Conservation (phyloP, 2,113 vertebrate genomes). For the Oreotrochilus melanogaster region DNA sequence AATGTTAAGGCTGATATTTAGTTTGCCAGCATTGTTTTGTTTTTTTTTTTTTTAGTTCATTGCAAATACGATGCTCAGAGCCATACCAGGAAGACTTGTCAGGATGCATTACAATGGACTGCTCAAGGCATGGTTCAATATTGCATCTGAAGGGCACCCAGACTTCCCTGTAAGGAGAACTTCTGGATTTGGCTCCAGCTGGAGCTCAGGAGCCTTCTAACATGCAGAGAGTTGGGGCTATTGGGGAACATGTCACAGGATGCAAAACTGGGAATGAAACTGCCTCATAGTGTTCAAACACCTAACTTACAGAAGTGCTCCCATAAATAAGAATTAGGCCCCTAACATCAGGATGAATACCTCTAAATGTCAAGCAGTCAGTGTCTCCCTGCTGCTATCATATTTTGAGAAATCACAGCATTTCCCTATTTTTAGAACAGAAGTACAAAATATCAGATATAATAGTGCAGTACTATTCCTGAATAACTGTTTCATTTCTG, state of each 20-base stretch:
- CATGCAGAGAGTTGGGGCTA: neutral
- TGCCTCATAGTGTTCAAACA: neutral
- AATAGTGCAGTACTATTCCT: neutral
- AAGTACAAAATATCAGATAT: neutral
- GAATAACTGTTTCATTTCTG: neutral
- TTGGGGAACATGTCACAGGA: neutral
- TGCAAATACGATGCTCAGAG: neutral
- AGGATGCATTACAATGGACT: neutral
- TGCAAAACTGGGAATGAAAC: neutral
- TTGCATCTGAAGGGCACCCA: neutral
- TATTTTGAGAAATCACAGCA: slow-evolving; percentile 2
- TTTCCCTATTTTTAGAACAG: slow-evolving; percentile 40
- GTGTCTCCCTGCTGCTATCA: neutral
- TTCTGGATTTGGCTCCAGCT: neutral
- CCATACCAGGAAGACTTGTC: neutral
- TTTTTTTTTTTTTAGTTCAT: neutral
- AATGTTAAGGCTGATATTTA: neutral
- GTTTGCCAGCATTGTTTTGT: neutral
- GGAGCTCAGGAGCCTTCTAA: neutral
- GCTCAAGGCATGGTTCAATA: neutral
- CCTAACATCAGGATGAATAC: neutral
- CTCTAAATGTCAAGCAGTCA: neutral
- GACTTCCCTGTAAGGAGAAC: neutral
- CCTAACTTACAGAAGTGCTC: neutral
- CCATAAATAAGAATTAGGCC: neutral